A percentile compares a stretch with the other conserved stretches of the same genome.
phyloP scores from a whole-genome alignment of 2,113 vertebrate genomes.

The Etheostoma spectabile region DNA sequence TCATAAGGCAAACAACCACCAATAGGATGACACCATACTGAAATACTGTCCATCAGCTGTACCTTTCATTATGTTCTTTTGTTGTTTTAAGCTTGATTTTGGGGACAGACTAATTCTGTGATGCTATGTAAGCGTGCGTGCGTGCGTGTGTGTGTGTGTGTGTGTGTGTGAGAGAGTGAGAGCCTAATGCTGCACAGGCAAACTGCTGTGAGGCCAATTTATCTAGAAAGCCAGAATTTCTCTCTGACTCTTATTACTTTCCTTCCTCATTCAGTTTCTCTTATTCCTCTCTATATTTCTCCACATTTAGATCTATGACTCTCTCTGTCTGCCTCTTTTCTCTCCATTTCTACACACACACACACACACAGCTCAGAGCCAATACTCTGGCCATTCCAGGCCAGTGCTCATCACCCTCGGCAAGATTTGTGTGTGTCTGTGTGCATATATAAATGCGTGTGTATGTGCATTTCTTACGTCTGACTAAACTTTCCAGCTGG shows the following conservation, averaged over 20 bases:
- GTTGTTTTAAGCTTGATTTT: not conserved
- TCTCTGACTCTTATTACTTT: conserved; percentile 23
- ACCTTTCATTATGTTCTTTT: no score
- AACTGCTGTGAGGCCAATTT: conserved; percentile 46
- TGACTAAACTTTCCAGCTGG: not conserved
- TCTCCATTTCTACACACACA: not conserved
- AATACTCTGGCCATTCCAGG: conserved; percentile 14
- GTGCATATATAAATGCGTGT: not conserved
- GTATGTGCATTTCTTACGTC: not conserved
- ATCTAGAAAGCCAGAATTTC: conserved; percentile 40
- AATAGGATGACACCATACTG: not conserved
- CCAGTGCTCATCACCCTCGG: conserved; percentile 1
- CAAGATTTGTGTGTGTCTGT: not conserved
- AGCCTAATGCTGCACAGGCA: conserved; percentile 23
- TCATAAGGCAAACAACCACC: not conserved
- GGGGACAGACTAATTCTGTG: conserved; percentile 7
- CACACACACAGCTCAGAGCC: not conserved
- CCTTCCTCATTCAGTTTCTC: not conserved
- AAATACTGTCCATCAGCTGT: not conserved
- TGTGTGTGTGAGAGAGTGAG: not conserved
- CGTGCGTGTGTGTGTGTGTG: conserved; percentile 13
- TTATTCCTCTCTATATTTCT: not conserved
- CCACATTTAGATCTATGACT: conserved; percentile 35
- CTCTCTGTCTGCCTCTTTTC: conserved; percentile 3
- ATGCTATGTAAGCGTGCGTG: conserved; percentile 8